Evolutionary conservation across 2,797 vertebrate genomes (phyloP).

Genomic region (Enteromius fasciolatus): DNA sequence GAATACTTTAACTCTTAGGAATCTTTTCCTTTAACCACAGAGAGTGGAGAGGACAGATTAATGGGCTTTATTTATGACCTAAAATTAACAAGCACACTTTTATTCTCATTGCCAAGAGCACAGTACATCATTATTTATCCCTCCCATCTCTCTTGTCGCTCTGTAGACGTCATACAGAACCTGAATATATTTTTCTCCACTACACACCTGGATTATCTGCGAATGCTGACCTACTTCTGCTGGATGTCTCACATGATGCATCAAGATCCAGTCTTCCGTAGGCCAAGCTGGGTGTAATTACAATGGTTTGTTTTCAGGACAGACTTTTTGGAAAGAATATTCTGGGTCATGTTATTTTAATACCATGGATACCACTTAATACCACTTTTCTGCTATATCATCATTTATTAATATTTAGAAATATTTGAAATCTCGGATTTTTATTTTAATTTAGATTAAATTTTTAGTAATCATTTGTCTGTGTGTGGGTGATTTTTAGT

Average conservation of each 20-base stretch:
- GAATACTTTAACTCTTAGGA: conserved; percentile 45
- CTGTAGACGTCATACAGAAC: conserved; percentile 2
- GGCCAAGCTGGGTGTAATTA: not conserved
- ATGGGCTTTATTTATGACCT: conserved; percentile 52
- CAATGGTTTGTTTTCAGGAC: not conserved
- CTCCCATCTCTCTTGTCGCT: not conserved
- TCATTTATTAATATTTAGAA: not conserved
- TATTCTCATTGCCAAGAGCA: conserved; percentile 24
- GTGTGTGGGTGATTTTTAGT: too few species aligned
- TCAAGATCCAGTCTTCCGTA: not conserved
- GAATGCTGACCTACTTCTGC: conserved; percentile 8
- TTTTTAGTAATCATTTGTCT: too few species aligned
- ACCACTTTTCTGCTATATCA: not conserved
- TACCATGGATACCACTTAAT: not conserved
- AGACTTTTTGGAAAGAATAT: not conserved
- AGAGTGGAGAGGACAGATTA: conserved; percentile 37
- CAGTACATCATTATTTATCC: conserved; percentile 27
- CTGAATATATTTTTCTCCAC: not conserved
- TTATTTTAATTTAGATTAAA: not conserved
- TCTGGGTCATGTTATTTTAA: not conserved
- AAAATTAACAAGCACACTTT: conserved; percentile 36
- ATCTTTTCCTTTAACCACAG: conserved; percentile 33
- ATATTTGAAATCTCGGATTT: not conserved
- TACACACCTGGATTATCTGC: conserved; percentile 30
- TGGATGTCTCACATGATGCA: not conserved